Percentiles rank a stretch among this genome's conserved stretches.
phyloP scores from a whole-genome alignment of 2,797 vertebrate genomes.

The Craterocephalus amniculus region DNA sequence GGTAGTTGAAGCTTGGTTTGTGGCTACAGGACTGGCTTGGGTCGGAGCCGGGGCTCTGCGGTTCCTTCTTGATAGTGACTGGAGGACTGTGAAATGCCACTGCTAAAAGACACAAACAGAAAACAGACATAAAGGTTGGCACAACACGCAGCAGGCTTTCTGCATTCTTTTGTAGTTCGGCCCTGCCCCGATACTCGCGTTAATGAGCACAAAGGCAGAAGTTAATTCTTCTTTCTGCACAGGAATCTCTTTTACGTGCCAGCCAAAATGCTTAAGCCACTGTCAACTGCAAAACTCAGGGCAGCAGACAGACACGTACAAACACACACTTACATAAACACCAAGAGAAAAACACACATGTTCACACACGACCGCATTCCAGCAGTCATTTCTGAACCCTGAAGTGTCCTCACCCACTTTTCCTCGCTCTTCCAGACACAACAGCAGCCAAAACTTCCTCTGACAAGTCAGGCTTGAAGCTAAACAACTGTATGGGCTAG shows the following conservation, averaged over 20 bases:
- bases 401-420: constrained; percentile 68
- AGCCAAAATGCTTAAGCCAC: constrained; percentile 67
- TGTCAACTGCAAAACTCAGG: constrained; percentile 64
- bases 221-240: constrained; percentile 65
- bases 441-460: constrained; percentile 70
- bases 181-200: constrained; percentile 53
- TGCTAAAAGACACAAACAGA: constrained; percentile 66
- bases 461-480: constrained; percentile 55
- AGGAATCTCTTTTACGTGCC: constrained; percentile 71
- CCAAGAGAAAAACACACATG: constrained; percentile 35
- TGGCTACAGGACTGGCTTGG: constrained; percentile 91
- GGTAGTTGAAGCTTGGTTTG: constrained; percentile 87
- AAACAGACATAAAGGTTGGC: constrained; percentile 39
- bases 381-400: constrained; percentile 51
- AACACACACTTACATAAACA: constrained; percentile 47
- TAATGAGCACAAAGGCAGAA: constrained; percentile 51
- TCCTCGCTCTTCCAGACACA: constrained; percentile 74
- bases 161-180: constrained; percentile 11
- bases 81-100: constrained; percentile 97
- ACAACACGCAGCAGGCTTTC: neutral
- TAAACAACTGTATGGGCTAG: constrained; percentile 61
- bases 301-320: constrained; percentile 60
- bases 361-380: constrained; percentile 70
- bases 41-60: constrained; percentile 90
- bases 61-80: constrained; percentile 96